Percentiles rank a stretch among this genome's conserved stretches.
Evolutionary conservation across 2,113 vertebrate genomes (phyloP).

Genomic region (Hippolais icterina): DNA sequence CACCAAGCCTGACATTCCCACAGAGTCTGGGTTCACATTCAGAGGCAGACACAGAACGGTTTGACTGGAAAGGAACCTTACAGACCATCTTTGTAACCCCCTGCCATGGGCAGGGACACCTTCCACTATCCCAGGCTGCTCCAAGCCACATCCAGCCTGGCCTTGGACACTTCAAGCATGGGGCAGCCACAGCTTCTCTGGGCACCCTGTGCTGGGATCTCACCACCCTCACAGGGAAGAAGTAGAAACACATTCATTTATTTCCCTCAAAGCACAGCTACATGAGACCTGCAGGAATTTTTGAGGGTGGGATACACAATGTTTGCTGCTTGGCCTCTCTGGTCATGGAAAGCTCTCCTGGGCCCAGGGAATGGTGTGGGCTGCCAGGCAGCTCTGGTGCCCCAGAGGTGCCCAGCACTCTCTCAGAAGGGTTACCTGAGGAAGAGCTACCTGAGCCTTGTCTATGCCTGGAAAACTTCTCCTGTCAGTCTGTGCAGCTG

Average conservation of each 20-base stretch:
- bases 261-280: not conserved
- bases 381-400: not conserved
- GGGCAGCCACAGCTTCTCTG: not conserved
- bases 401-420: not conserved
- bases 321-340: not conserved
- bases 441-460: not conserved
- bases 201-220: not conserved
- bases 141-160: fast-evolving
- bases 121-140: not conserved
- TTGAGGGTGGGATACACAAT: not conserved
- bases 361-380: not conserved
- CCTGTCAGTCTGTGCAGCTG: not conserved
- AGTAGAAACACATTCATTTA: fast-evolving
- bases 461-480: not conserved
- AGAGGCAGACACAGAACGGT: not conserved
- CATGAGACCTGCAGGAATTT: not conserved
- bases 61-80: not conserved
- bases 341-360: not conserved
- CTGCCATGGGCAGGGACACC: not conserved
- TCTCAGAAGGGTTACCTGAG: not conserved
- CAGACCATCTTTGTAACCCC: not conserved
- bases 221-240: not conserved
- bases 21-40: not conserved
- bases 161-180: not conserved
- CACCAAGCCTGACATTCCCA: not conserved